Evolutionary conservation across 2,797 vertebrate genomes (phyloP), one percentile per base, ranked within the genome.

Genomic region (Melanotaenia trifasciata): DNA sequence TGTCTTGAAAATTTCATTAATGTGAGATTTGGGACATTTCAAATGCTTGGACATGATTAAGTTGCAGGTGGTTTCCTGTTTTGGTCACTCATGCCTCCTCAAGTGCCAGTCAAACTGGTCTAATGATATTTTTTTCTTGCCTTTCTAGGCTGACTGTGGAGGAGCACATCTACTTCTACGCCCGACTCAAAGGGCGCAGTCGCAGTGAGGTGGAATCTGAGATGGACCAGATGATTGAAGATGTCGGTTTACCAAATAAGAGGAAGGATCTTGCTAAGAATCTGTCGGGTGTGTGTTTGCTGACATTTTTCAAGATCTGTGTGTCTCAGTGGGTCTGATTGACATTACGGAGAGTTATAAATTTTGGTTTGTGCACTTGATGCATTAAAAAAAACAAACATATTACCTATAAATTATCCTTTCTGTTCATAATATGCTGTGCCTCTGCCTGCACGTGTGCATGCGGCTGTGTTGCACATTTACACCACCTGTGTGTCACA

Each of bases 161-260:
- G 79, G 98, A 99, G 58, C 98, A 99, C 87, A 97, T 99, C 86
- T 99, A 97, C 94, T 99, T 99, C 91, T 99, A 99, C 0, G 96
- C 95, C 45, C 89, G 97, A 28, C 94, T 99, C 53, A 99, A 99
- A 84, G 98, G 98, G 22, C 86, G 92, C 40, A 93, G 95, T 0
- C 87, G 92, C 51, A 92, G 94, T 11, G 94, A 97, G 7, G 96
- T 98, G 84, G 92, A 96, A 76, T 85, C 84, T 0, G 98, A 99
- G 88, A 96, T 97, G 90, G 96, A 97, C 60, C 97, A 98, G 91
- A 98, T 99, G 95, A 96, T 96, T 69, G 74, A 87, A 76, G 98
- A 99, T 35, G 97, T 99, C 0, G 97, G 97, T 70, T 94, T 99
- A 80, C 97, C 95, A 1, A 95, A 97, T 76, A 99, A 99, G 87